A percentile compares a stretch with the other conserved stretches of the same genome.
These are phyloP conservation scores for Epinephelus cyanopodus DNA, from an alignment of 2,113 vertebrate species.

Conservation along the genomic window DNA sequence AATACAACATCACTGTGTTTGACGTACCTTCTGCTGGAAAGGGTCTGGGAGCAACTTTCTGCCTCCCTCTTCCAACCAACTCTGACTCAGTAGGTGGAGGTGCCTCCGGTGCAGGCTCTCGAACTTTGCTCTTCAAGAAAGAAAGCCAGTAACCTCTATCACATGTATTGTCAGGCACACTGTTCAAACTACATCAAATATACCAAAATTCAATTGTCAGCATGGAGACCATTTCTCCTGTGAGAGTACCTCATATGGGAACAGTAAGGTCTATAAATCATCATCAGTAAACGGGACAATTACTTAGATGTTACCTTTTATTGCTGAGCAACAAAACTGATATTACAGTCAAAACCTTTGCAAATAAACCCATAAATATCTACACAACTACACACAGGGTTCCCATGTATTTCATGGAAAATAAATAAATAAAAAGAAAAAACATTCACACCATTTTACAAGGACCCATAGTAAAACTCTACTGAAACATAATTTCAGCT, in stretches of 20 bases:
- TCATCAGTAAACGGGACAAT: not conserved
- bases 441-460: too few relatives aligned
- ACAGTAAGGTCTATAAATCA: not conserved
- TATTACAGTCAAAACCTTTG: too few relatives aligned
- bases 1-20: not conserved
- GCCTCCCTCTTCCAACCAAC: conserved; percentile 83
- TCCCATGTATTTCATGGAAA: too few relatives aligned
- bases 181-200: not conserved
- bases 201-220: not conserved
- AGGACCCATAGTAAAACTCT: too few relatives aligned
- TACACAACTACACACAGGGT: too few relatives aligned
- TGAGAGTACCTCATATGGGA: not conserved
- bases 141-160: not conserved
- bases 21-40: conserved; percentile 79
- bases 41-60: conserved; percentile 62
- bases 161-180: too few relatives aligned
- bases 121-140: conserved; percentile 19
- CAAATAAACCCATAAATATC: too few relatives aligned
- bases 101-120: conserved; percentile 30
- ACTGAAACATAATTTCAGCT: too few relatives aligned
- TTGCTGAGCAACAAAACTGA: not conserved
- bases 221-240: not conserved
- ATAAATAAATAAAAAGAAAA: too few relatives aligned
- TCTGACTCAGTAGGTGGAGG: conserved; percentile 67
- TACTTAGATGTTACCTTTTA: not conserved